Conservation (phyloP, 1,140 invertebrate species). For the Lysiphlebus fabarum region DNA sequence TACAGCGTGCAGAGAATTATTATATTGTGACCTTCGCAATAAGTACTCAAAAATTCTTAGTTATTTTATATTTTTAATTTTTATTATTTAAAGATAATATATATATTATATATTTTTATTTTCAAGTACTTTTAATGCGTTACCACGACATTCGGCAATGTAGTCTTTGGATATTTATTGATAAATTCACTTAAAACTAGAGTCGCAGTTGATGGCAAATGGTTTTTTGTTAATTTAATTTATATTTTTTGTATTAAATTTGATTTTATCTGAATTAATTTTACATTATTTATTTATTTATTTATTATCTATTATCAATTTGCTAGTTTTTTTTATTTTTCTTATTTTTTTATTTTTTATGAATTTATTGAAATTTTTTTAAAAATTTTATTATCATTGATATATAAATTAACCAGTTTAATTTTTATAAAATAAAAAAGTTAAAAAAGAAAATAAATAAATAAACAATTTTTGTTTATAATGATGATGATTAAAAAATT, state of each 20-base stretch:
- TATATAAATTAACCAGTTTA: too few species aligned
- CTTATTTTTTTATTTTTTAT: too few species aligned
- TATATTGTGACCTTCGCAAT: conserved; percentile 2
- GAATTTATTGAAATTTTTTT: too few species aligned
- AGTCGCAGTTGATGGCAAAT: conserved; percentile 21
- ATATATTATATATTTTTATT: neutral
- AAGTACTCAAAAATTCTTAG: neutral
- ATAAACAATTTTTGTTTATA: too few species aligned
- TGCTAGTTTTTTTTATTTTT: too few species aligned
- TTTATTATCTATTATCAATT: neutral
- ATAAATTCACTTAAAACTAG: conserved; percentile 25
- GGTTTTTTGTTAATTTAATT: neutral
- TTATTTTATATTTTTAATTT: neutral
- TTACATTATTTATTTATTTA: too few species aligned
- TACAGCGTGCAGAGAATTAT: conserved; percentile 8
- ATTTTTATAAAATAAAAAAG: too few species aligned
- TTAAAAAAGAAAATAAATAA: too few species aligned
- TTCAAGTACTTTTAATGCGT: conserved; percentile 14
- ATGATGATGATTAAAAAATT: too few species aligned
- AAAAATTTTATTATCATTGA: too few species aligned
- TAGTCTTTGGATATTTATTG: conserved; percentile 31
- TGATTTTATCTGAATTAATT: neutral
- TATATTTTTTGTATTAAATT: conserved; percentile 8
- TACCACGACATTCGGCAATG: conserved; percentile 24
- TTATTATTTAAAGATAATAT: neutral